These are phyloP conservation scores for Heliconius nattereri DNA, from an alignment of 1,140 invertebrate species.

Conservation along the genomic window DNA sequence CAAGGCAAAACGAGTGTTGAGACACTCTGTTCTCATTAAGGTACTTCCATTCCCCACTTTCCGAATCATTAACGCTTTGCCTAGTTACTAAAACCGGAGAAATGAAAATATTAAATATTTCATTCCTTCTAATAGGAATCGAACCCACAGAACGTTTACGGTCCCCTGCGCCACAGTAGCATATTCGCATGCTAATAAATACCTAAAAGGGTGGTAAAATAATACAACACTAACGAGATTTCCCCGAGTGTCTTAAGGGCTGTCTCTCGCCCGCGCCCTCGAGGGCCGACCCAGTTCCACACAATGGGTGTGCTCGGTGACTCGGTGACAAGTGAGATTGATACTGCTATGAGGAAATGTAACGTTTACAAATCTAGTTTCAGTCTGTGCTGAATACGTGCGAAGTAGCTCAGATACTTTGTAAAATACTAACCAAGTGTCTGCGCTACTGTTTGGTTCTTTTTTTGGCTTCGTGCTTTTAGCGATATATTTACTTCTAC, in stretches of 20 bases:
- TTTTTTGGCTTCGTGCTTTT: too few species aligned
- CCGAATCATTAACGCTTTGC: neutral
- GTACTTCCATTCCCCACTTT: neutral
- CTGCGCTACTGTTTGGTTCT: too few species aligned
- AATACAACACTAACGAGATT: constrained; percentile 8
- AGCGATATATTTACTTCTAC: too few species aligned
- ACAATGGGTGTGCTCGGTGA: neutral
- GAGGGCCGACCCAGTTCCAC: neutral
- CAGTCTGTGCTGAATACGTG: neutral
- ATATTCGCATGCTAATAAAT: neutral
- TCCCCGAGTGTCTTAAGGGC: neutral
- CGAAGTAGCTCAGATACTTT: neutral
- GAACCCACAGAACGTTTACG: neutral
- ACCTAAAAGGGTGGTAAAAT: neutral
- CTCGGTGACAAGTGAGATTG: constrained; percentile 9
- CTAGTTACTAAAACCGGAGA: neutral
- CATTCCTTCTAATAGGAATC: neutral
- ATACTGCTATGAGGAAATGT: neutral
- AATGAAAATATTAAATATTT: too few species aligned
- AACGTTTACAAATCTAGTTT: constrained; percentile 1
- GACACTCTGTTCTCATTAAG: neutral
- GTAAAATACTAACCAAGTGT: too few species aligned
- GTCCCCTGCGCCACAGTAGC: neutral
- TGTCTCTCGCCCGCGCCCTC: neutral
- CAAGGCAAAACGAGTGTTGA: neutral